Evolutionary conservation across 2,888 invertebrate genomes (phyloP), one percentile per base, ranked within the genome.

Genomic region (Dinocampus coccinellae): DNA sequence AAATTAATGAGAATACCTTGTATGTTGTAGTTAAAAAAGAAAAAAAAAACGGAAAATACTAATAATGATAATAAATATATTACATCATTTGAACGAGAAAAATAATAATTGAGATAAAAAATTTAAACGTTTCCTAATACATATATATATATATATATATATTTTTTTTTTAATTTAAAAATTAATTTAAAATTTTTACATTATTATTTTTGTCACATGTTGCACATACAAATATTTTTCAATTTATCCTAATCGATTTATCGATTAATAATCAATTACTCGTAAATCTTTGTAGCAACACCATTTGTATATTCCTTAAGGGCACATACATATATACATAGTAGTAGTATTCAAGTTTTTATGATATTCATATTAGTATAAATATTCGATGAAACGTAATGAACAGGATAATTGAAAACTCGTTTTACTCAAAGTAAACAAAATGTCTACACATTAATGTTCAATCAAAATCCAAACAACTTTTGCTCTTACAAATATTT

Each of bases 181-280:
- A n/a, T n/a, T n/a, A n/a, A n/a, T n/a, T n/a, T n/a, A n/a, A n/a
- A n/a, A n/a, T n/a, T n/a, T n/a, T n/a, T n/a, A n/a, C n/a, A n/a
- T n/a, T n/a, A n/a, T n/a, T n/a, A n/a, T n/a, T n/a, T n/a, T n/a
- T n/a, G n/a, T n/a, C n/a, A n/a, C n/a, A n/a, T n/a, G n/a, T n/a
- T n/a, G n/a, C n/a, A n/a, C 26, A 52, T 58, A 55, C n/a, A 72
- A 67, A 73, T 73, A 69, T 75, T 72, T 20, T 67, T 72, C 55
- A 77, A 81, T 81, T 81, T 79, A 79, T 80, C 74, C 73, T 80
- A 81, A 81, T 81, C 75, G 76, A 75, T 75, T 61, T 74, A 78
- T 69, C 73, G 73, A 69, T 73, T 71, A 74, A 75, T 78, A 63
- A 73, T 61, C 34, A 47, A 66, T 55, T 4, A 13, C n/a, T 53